A percentile compares a stretch with the other conserved stretches of the same genome.
phyloP scores from a whole-genome alignment of 1,140 invertebrate genomes.

The Holcopasites calliopsidis region DNA sequence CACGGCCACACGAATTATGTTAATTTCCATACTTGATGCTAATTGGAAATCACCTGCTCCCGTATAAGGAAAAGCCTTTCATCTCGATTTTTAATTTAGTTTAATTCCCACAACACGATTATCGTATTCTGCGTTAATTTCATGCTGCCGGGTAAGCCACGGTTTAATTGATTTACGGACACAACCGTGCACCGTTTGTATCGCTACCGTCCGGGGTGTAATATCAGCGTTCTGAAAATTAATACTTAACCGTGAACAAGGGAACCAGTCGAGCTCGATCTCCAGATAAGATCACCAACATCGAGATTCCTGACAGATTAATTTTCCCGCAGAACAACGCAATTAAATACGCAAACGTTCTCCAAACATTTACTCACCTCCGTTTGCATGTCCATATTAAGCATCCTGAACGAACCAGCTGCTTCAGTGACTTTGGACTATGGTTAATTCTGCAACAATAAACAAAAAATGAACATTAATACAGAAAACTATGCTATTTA shows the following conservation, averaged over 20 bases:
- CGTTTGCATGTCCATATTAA: conserved; percentile 32
- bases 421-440: background rate
- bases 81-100: background rate
- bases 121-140: background rate
- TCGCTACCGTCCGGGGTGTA: background rate
- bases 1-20: background rate
- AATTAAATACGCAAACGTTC: no score
- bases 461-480: background rate
- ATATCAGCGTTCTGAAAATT: background rate
- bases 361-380: conserved; percentile 10
- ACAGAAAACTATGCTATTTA: no score
- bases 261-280: background rate
- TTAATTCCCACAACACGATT: background rate
- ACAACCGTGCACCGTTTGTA: background rate
- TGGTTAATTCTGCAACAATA: background rate
- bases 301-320: background rate
- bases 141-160: background rate
- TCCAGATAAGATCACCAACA: background rate
- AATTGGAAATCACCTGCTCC: background rate
- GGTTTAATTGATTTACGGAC: background rate
- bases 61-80: background rate
- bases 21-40: background rate
- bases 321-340: background rate
- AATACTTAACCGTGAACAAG: background rate
- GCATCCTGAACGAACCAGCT: background rate